Evolutionary conservation across 2,113 vertebrate species (phyloP).

Genomic region (Mus spicilegus): DNA sequence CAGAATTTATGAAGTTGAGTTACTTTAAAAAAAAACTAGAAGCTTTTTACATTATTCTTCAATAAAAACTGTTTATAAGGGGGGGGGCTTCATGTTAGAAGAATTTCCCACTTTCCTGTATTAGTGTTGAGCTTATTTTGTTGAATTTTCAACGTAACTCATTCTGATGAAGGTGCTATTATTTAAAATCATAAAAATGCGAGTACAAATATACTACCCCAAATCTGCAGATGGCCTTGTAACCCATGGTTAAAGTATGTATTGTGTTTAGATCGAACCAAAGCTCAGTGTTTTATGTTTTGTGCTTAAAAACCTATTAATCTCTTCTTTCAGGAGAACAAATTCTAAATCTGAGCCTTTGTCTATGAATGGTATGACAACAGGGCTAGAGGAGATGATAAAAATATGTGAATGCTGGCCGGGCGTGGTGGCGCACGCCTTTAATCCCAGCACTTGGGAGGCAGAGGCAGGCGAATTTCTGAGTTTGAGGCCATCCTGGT

Average conservation of each 20-base stretch:
- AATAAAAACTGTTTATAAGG: constrained; percentile 17
- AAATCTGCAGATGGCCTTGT: constrained; percentile 40
- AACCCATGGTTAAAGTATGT: constrained; percentile 15
- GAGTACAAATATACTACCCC: constrained; percentile 48
- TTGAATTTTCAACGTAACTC: constrained; percentile 48
- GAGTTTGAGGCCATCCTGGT: too few species aligned
- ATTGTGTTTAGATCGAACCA: constrained; percentile 22
- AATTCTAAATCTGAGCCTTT: constrained; percentile 20
- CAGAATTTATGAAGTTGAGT: constrained; percentile 39
- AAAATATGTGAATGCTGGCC: background rate
- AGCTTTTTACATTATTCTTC: constrained; percentile 5
- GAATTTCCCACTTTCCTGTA: background rate
- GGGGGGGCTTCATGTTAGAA: background rate
- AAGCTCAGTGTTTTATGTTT: background rate
- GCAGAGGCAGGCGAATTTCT: too few species aligned
- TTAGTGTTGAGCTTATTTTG: constrained; percentile 39
- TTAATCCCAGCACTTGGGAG: too few species aligned
- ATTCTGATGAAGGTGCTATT: constrained; percentile 40
- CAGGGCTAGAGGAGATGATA: background rate
- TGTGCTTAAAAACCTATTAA: constrained; percentile 49
- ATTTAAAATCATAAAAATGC: constrained; percentile 58
- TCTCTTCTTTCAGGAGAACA: constrained; percentile 19
- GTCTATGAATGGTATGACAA: background rate
- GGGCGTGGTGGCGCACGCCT: too few species aligned
- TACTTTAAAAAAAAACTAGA: constrained; percentile 40